These are phyloP conservation scores for Drosophila sp. DNA, from an alignment of 1,140 invertebrate genomes.

Conservation along the genomic window DNA sequence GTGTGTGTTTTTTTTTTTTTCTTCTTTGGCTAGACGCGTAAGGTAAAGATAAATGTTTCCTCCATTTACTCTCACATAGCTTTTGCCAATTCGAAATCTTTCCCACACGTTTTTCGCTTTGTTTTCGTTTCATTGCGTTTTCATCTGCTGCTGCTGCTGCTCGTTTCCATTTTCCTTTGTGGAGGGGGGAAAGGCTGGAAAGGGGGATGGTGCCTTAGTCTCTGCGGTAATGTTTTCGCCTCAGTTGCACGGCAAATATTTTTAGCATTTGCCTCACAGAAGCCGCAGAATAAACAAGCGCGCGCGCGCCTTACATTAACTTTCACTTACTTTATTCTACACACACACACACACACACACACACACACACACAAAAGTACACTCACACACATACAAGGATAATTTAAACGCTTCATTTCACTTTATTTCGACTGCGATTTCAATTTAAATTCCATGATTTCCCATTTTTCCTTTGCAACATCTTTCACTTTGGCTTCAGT, in stretches of 20 bases:
- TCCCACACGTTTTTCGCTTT: conserved; percentile 31
- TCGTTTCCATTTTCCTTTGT: conserved; percentile 1
- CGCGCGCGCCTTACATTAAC: conserved; percentile 62
- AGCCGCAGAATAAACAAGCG: conserved; percentile 76
- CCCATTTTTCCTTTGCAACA: conserved; percentile 43
- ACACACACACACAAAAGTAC: background rate
- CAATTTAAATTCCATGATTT: conserved; percentile 78
- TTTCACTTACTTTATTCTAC: conserved; percentile 52
- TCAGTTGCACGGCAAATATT: conserved; percentile 75
- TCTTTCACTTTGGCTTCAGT: conserved; percentile 57
- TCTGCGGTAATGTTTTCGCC: conserved; percentile 66
- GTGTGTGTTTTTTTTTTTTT: background rate
- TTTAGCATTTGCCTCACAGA: conserved; percentile 54
- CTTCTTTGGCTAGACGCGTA: conserved; percentile 21
- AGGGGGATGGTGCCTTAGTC: conserved; percentile 22
- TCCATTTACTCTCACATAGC: conserved; percentile 1
- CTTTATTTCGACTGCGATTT: conserved; percentile 80
- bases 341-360: conserved; percentile 37
- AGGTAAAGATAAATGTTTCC: conserved; percentile 43
- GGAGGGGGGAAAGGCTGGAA: too few relatives aligned
- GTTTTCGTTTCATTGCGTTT: conserved; percentile 24
- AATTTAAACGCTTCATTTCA: conserved; percentile 79
- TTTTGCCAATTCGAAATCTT: conserved; percentile 17
- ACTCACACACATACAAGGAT: conserved; percentile 8
- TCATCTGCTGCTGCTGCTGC: conserved; percentile 23